Conservation (phyloP, 2,797 vertebrate species). For the Onychomys torridus region DNA sequence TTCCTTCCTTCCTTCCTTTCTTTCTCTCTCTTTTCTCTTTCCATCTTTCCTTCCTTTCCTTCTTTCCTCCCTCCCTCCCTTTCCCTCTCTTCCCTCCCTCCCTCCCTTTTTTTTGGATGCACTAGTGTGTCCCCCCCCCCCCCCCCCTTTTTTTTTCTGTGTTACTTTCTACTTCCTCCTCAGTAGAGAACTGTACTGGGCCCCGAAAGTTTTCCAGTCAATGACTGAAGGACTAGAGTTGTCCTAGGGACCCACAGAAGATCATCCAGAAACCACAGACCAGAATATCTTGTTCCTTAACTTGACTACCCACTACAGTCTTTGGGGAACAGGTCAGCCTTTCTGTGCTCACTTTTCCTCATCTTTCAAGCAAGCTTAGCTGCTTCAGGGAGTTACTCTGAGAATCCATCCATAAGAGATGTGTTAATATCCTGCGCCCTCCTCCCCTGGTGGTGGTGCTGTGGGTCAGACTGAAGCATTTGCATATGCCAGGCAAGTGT, state of each 20-base stretch:
- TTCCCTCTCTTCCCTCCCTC: no score
- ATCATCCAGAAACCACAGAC: no score
- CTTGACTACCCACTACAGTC: not conserved
- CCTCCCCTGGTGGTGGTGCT: not conserved
- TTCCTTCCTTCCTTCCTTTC: no score
- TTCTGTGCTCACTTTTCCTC: slow-evolving; percentile 16
- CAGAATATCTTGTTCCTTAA: not conserved
- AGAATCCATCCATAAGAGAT: not conserved
- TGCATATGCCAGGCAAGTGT: not conserved
- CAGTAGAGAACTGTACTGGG: not conserved
- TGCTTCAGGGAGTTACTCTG: not conserved
- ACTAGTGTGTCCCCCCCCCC: not conserved
- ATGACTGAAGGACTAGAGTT: not conserved
- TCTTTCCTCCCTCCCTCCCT: no score
- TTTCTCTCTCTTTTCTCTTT: no score
- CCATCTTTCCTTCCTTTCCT: no score
- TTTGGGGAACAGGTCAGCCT: not conserved
- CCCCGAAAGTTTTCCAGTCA: not conserved
- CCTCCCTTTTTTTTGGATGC: slow-evolving; percentile 62
- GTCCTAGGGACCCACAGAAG: not conserved
- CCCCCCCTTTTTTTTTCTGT: not conserved
- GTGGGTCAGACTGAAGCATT: not conserved
- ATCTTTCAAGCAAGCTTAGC: slow-evolving; percentile 10
- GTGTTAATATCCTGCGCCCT: not conserved
- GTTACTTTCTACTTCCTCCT: not conserved